Evolutionary conservation across 2,113 vertebrate species (phyloP), one percentile per base, ranked within the genome.

Genomic region (Taxidea taxus): DNA sequence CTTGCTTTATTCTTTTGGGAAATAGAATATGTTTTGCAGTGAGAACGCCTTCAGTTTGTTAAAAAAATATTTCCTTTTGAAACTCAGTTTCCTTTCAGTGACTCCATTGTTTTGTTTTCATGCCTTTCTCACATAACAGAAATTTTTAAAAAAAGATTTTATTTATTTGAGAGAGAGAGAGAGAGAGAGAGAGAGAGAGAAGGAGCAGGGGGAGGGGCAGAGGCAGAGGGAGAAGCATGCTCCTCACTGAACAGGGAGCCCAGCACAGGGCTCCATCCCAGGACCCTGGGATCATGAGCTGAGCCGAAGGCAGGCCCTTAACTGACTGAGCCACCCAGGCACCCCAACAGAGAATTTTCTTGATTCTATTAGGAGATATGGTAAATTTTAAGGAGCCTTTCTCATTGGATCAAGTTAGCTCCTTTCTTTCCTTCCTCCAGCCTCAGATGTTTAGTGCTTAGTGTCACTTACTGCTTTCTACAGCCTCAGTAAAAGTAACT

Each of bases 351-450:
- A 92, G 47, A 51, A 44, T 80, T 82, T 95, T 98, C 51, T 91
- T 54, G 8, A 90, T 92, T 95, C n/a, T 95, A 11, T 23, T 58
- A 82, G 83, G 58, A 37, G 13, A 91, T 60, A 21, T 74, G 58
- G 58, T 77, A 87, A 90, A 86, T 87, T 94, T 95, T 89, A 95
- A 91, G 82, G 21, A 70, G n/a, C 5, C 84, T 80, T 74, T 9
- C 47, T 34, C 11, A 77, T 21, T 70, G 72, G 1, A 56, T 90
- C 49, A 83, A 82, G 31, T 91, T 58, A 74, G 31, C 58, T 89
- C 3, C 18, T 37, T 77, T 62, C n/a, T 51, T 75, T 96, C 18
- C 2, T 42, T 87, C 54, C 10, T 42, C 27, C 42, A 89, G 29
- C 1, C 64, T 94, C 37, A 91, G 4, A 70, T 70, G 56, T 14